A percentile compares a stretch with the other conserved stretches of the same genome.
These are phyloP conservation scores for Chloroceryle amazona DNA, from an alignment of 2,797 vertebrate species.

Conservation along the genomic window DNA sequence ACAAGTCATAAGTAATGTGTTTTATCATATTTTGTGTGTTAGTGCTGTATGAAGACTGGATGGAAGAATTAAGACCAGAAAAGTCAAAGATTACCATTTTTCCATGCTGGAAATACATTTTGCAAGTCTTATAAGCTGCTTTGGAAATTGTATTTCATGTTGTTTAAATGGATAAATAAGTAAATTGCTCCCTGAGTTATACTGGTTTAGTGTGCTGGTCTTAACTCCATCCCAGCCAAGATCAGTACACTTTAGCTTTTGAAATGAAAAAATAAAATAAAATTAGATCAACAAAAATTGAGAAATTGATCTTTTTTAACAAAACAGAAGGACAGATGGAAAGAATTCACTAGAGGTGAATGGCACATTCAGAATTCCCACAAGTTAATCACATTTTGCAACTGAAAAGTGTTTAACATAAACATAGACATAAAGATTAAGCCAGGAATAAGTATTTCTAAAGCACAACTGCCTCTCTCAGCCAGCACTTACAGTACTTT, in stretches of 20 bases:
- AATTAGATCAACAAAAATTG: background rate
- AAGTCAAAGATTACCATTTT: background rate
- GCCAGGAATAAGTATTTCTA: background rate
- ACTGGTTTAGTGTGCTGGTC: background rate
- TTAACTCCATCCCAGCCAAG: background rate
- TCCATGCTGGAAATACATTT: background rate
- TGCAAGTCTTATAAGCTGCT: background rate
- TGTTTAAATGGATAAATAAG: background rate
- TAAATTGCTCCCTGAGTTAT: background rate
- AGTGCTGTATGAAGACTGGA: background rate
- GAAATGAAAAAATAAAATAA: fast-evolving
- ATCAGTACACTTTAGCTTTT: background rate
- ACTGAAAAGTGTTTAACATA: background rate
- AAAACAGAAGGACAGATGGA: conserved; percentile 9
- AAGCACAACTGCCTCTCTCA: background rate
- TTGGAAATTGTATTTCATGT: background rate
- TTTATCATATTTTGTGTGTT: background rate
- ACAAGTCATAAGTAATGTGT: background rate
- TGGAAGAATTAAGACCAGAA: background rate
- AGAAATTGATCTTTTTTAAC: conserved; percentile 9
- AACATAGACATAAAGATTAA: background rate
- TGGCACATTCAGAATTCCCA: background rate
- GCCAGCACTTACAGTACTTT: background rate
- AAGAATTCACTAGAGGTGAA: background rate
- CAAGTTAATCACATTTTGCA: conserved; percentile 22